Base-by-base conservation (phyloP, 2,113 vertebrate species). In the Oreocharis arfaki region DNA sequence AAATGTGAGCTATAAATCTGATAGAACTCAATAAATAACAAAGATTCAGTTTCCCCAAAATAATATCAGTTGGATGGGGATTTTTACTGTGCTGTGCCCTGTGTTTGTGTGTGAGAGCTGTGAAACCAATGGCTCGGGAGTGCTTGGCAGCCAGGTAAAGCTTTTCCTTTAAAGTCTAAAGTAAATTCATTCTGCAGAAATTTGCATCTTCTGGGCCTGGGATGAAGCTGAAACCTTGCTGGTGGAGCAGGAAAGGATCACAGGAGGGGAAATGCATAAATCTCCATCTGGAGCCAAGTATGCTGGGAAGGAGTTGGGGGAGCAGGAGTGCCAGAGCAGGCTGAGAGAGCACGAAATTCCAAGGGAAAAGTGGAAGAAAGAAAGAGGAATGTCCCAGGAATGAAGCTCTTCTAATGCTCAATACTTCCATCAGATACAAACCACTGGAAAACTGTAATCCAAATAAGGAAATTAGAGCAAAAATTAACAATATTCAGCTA, bases 351-450 rank as follows among this genome's bases (percentile, higher is more conserved):
- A 2, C 1, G 1, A 27, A 78, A 91, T 91, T 90, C 85, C 56
- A 6, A 41, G 44, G 73, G 69, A 63, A 79, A 92, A 95, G 46
- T 32, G 73, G 30, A 67, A 55, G 53, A 82, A 93, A 96, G 75
- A 57, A 97, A 97, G 84, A 97, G 93, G 96, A 97, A 91, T 92
- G 85, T 96, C 77, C 83, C 89, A 60, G 91, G 42, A 95, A 87
- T 64, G 79, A 53, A 90, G 82, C 93, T 94, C 88, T 95, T 92
- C 19, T 39, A 79, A 77, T 8, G 33, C 63, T 73, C 90, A 55
- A 26, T 44, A 15, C 87, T 80, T 81, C 26, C 71, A 28, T 64
- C 74, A 59, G 91, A 87, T 94, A n/a, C 69, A 79, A 97, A 89
- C 70, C 75, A 28, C 75, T 94, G 71, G 39, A 94, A 94, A 64